Percentiles rank a stretch among this genome's conserved stretches.
phyloP scores from a whole-genome alignment of 2,113 vertebrate genomes.

The Ivindomyrus marchei region DNA sequence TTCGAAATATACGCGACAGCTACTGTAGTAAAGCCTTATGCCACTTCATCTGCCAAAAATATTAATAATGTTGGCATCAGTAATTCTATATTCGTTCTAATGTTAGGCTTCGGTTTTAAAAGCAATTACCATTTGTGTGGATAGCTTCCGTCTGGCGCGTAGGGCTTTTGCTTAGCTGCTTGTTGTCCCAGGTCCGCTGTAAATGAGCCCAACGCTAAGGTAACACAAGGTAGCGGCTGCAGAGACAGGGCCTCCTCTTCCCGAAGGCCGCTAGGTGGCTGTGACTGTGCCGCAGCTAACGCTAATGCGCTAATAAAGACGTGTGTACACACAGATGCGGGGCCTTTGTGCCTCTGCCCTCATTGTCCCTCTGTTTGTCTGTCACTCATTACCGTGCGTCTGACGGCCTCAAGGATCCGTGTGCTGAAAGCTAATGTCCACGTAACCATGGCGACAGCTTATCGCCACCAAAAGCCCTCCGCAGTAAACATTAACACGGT shows the following conservation, averaged over 20 bases:
- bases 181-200: slow-evolving; percentile 24
- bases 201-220: not conserved
- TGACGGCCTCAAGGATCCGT: slow-evolving; percentile 57
- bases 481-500: slow-evolving; percentile 73
- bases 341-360: not conserved
- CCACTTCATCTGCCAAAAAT: not conserved
- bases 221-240: not conserved
- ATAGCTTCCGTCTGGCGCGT: not conserved
- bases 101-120: not conserved
- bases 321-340: slow-evolving; percentile 19
- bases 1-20: not conserved
- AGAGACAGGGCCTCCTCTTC: not conserved
- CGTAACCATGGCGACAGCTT: slow-evolving; percentile 73
- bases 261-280: not conserved
- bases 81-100: not conserved
- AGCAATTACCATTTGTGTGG: not conserved
- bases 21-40: not conserved
- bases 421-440: slow-evolving; percentile 62
- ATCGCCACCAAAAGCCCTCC: slow-evolving; percentile 70
- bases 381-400: slow-evolving; percentile 57
- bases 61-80: not conserved
- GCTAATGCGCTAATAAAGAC: slow-evolving; percentile 45
- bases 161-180: slow-evolving; percentile 31
- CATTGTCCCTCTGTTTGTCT: slow-evolving; percentile 28
- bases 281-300: not conserved